Base-by-base conservation (phyloP, 2,797 vertebrate genomes). In the Oryzias sinensis region DNA sequence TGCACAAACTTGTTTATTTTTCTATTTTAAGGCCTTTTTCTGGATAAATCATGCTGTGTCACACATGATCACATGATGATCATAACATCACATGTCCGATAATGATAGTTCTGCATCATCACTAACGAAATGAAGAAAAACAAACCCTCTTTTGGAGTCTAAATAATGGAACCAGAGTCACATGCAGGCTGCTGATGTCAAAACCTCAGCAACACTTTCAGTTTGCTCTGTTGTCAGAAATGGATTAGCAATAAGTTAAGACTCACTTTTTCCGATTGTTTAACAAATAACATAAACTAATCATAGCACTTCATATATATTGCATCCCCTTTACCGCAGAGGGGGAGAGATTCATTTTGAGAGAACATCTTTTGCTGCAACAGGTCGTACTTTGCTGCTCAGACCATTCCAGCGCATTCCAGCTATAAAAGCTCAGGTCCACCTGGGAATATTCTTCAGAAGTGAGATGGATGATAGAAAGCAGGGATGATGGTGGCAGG, bases 401-500 rank as follows among this genome's bases (percentile, higher is more conserved):
- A 83, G 56, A 71, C 65, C 70, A 77, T 75, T 67, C 56, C 46
- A 42, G 49, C 22, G 51, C 73, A 72, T 79, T 85, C 79, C 77
- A 75, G 53, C 62, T 60, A 59, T 77, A 80, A 81, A 84, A 85
- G 76, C 59, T 75, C 69, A 62, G 62, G 62, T 79, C 43, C 80
- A 77, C 55, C 54, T 69, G 83, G 84, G 70, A 80, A 73, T 71
- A 64, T 75, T 75, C 48, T 60, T 9, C 58, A 71, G 65, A 62
- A 79, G 63, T 59, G 65, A 81, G 79, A 83, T 73, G 70, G 43
- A 81, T 87, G 72, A 65, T 62, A 27, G 73, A 62, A 72, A 62
- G 73, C 68, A 75, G 57, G 68, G 50, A 70, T 83, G 84, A 80
- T 86, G 87, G 89, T 80, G 85, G 64, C 76, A 54, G 58, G 70